A percentile compares a stretch with the other conserved stretches of the same genome.
Evolutionary conservation across 2,113 vertebrate genomes (phyloP).

Genomic region (Nannospalax galili): DNA sequence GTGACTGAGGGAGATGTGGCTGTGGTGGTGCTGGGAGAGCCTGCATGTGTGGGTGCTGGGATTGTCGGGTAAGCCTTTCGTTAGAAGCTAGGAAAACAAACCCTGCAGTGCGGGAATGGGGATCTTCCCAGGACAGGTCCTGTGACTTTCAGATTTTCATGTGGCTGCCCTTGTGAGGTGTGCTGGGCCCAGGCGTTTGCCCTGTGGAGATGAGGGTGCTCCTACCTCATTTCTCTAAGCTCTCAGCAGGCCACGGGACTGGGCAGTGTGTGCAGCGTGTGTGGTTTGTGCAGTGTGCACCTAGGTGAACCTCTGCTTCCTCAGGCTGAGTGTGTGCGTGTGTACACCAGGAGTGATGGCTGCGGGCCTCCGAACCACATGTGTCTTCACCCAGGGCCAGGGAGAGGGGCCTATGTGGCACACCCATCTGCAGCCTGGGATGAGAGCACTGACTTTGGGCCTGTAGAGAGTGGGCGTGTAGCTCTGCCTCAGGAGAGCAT

Average conservation of each 20-base stretch:
- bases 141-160: background rate
- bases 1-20: background rate
- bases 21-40: fast-evolving
- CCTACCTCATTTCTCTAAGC: background rate
- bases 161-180: background rate
- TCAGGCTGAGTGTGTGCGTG: background rate
- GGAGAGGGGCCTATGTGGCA: background rate
- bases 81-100: background rate
- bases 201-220: background rate
- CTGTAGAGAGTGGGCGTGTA: fast-evolving
- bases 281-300: no score
- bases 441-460: fast-evolving
- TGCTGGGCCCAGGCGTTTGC: background rate
- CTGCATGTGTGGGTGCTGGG: background rate
- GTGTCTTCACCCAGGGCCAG: fast-evolving
- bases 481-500: background rate
- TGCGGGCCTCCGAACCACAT: background rate
- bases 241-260: fast-evolving
- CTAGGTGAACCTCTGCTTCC: no score
- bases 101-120: background rate
- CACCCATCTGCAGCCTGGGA: fast-evolving
- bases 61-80: background rate
- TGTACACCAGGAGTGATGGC: background rate
- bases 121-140: background rate
- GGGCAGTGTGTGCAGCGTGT: fast-evolving